Conservation (phyloP, 1,140 invertebrate genomes). For the Cotesia typhae region DNA sequence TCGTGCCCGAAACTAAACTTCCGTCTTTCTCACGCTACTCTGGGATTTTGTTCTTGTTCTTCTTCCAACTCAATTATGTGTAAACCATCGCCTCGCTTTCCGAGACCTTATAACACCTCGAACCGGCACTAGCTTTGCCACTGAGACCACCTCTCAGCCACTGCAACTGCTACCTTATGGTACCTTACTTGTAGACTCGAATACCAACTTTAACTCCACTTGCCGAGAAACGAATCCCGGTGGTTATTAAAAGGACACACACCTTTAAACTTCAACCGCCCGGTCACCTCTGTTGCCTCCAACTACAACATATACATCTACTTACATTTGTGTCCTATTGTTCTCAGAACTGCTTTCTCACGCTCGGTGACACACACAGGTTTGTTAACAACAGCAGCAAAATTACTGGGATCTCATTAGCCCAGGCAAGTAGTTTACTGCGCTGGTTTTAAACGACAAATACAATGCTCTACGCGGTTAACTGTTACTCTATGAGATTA, state of each 20-base stretch:
- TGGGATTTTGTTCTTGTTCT: neutral
- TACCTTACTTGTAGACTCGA: neutral
- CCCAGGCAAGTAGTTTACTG: neutral
- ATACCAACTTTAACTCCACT: neutral
- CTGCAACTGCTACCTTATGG: slow-evolving; percentile 14
- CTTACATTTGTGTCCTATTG: neutral
- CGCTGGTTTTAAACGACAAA: neutral
- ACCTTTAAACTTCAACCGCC: too few relatives aligned
- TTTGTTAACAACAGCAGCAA: slow-evolving; percentile 3
- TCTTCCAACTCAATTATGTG: neutral
- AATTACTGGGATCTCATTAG: slow-evolving; percentile 38
- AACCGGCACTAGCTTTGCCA: neutral
- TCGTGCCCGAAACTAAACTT: neutral
- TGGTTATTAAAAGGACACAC: slow-evolving; percentile 30
- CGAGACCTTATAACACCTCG: too few relatives aligned
- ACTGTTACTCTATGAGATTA: slow-evolving; percentile 2
- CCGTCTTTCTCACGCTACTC: neutral
- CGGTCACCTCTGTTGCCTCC: too few relatives aligned
- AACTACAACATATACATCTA: too few relatives aligned
- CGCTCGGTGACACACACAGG: neutral
- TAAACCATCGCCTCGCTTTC: neutral
- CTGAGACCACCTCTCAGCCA: neutral
- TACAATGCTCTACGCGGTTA: neutral
- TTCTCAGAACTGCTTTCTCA: slow-evolving; percentile 22
- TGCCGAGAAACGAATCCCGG: slow-evolving; percentile 24